Conservation (phyloP, 2,113 vertebrate genomes). For the human region GRCh38 chr5:67041001-67041500, state of each 20-base stretch:
- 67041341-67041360: background rate
- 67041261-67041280: background rate
- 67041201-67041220: background rate
- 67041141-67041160: background rate
- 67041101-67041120: background rate
- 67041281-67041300: background rate
- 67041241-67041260: background rate
- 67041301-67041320: background rate
- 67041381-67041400: background rate
- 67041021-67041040: background rate
- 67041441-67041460: background rate
- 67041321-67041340: background rate
- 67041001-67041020: background rate
- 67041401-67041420: background rate
- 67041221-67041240: background rate
- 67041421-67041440: background rate
- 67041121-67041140: background rate
- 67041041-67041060: background rate
- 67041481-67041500: background rate
- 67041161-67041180: background rate
- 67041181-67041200: background rate
- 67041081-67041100: background rate
- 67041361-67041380: background rate
- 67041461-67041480: conserved; percentile 22
- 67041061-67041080: background rate